Evolutionary conservation across 1,140 invertebrate species (phyloP).

Genomic region (Diabrotica undecimpunctata): DNA sequence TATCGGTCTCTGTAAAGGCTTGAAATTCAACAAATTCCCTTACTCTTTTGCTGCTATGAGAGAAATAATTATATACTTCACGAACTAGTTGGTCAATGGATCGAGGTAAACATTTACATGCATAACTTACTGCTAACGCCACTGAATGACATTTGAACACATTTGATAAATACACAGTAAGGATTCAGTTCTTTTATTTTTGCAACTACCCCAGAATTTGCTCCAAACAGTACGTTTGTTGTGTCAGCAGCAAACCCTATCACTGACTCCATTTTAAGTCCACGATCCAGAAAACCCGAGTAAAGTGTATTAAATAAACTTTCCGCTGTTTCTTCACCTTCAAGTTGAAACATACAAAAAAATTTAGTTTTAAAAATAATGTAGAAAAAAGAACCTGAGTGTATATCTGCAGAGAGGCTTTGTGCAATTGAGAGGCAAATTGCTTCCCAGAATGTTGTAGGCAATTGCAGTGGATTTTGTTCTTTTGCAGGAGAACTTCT

Average conservation of each 20-base stretch:
- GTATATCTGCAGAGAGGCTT: slow-evolving; percentile 25
- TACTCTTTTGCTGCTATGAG: neutral
- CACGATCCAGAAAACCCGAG: slow-evolving; percentile 16
- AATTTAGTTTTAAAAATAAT: slow-evolving; percentile 22
- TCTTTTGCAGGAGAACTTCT: slow-evolving; percentile 22
- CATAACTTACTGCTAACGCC: slow-evolving; percentile 15
- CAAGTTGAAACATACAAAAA: slow-evolving; percentile 20
- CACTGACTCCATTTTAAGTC: slow-evolving; percentile 27
- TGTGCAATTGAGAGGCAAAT: slow-evolving; percentile 25
- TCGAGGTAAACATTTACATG: slow-evolving; percentile 42
- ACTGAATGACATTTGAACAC: slow-evolving; percentile 33
- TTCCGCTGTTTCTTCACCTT: slow-evolving; percentile 21
- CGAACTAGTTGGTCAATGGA: slow-evolving; percentile 37
- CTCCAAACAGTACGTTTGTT: slow-evolving; percentile 36
- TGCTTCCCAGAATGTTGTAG: slow-evolving; percentile 23
- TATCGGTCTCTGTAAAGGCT: neutral
- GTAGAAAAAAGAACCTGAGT: slow-evolving; percentile 21
- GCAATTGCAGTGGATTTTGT: slow-evolving; percentile 26
- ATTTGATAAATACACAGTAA: slow-evolving; percentile 34
- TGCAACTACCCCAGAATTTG: slow-evolving; percentile 28
- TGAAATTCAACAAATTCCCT: neutral
- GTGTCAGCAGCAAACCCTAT: slow-evolving; percentile 35
- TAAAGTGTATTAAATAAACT: slow-evolving; percentile 19
- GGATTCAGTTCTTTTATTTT: slow-evolving; percentile 34
- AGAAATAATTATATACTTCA: slow-evolving; percentile 39